Evolutionary conservation across 2,888 invertebrate species (phyloP), one percentile per base, ranked within the genome.

Genomic region (Cephus spinipes): DNA sequence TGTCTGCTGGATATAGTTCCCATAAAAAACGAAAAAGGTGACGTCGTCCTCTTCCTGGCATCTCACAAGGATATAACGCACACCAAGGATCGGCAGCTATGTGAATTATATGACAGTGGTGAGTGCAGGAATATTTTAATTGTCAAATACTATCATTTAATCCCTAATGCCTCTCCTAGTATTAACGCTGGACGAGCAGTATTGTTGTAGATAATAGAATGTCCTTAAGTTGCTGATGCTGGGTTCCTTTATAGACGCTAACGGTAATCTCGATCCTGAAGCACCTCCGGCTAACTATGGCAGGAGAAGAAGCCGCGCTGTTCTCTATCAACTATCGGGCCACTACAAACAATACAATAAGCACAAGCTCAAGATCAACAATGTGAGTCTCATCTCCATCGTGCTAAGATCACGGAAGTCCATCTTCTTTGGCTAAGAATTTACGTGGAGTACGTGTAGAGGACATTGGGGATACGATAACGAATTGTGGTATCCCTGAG

Each of bases 1-100:
- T 98, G 98, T 93, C 94, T 98, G 87, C 94, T 98, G 92, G 98
- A 98, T 93, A 98, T 98, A 92, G 98, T 98, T 82, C 98, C 98
- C 90, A 98, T 98, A 93, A 98, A 98, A 93, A 98, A 98, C 94
- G 98, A 98, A 92, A 98, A 98, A 92, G 95, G 98, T 82, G 98
- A 98, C 93, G 98, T 98, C 89, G 98, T 98, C 40, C 93, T 98
- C 88, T 98, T 98, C 92, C 94, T 98, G 91, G 98, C 98, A 82
- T 98, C 98, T 33, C 98, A 98, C 93, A 98, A 98, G 93, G 98
- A 98, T 92, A 97, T 98, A 92, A 98, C 98, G 80, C 95, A 96
- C 92, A 96, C 96, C 85, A 97, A 97, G 93, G 85, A 87, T 77
- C 86, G 87, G 80, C 87, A 90, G 85, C 87, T 86, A 84, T 88